These are phyloP conservation scores for Nineta flava DNA, from an alignment of 2,888 invertebrate genomes.

Conservation along the genomic window DNA sequence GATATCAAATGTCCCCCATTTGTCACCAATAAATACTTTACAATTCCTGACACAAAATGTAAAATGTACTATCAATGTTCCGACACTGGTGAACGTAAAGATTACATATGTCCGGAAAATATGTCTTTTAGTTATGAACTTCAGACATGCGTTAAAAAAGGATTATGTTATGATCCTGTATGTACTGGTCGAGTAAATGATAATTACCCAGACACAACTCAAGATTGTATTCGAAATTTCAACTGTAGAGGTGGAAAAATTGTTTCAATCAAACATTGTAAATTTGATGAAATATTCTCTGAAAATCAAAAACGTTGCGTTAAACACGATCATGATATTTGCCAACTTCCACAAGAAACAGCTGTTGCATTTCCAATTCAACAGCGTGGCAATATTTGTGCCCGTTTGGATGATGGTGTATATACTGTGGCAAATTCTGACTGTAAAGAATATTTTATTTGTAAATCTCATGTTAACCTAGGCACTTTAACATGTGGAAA, in stretches of 20 bases:
- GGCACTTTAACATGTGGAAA: constrained; percentile 19
- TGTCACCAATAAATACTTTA: background rate
- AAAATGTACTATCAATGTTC: constrained; percentile 38
- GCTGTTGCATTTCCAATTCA: constrained; percentile 18
- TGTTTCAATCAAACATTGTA: constrained; percentile 26
- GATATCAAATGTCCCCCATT: constrained; percentile 2
- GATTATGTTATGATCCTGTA: constrained; percentile 40
- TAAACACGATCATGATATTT: constrained; percentile 26
- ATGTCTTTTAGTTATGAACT: constrained; percentile 10
- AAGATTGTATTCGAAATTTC: constrained; percentile 35
- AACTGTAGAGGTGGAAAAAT: constrained; percentile 33
- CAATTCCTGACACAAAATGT: constrained; percentile 34
- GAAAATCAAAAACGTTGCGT: constrained; percentile 4
- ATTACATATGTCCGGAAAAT: constrained; percentile 24
- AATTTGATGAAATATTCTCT: constrained; percentile 16
- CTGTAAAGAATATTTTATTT: constrained; percentile 21
- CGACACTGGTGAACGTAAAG: constrained; percentile 29
- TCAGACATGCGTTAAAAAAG: constrained; percentile 15
- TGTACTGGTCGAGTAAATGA: constrained; percentile 41
- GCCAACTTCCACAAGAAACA: constrained; percentile 30
- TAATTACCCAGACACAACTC: constrained; percentile 37
- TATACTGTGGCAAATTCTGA: constrained; percentile 17
- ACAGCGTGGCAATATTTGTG: constrained; percentile 17
- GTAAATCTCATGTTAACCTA: constrained; percentile 18
- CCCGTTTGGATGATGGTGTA: constrained; percentile 19